phyloP scores from a whole-genome alignment of 2,888 invertebrate species.

The Clostera curtula region DNA sequence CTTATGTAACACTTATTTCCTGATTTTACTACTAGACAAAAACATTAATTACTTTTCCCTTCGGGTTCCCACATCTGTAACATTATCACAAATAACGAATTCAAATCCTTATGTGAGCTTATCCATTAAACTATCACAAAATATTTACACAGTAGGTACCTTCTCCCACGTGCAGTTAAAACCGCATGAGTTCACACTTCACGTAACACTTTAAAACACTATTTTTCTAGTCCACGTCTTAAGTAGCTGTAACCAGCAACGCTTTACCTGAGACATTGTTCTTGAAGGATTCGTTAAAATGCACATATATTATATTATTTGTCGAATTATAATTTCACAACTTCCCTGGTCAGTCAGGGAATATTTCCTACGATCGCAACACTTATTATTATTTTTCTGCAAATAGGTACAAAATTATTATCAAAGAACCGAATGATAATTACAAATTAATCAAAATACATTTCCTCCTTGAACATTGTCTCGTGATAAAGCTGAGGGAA shows the following conservation, averaged over 20 bases:
- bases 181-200: slow-evolving; percentile 35
- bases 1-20: no score
- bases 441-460: slow-evolving; percentile 73
- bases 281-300: slow-evolving; percentile 35
- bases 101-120: slow-evolving; percentile 68
- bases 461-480: slow-evolving; percentile 78
- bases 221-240: slow-evolving; percentile 35
- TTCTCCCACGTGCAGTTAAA: slow-evolving; percentile 34
- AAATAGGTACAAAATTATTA: background rate
- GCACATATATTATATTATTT: background rate
- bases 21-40: no score
- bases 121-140: slow-evolving; percentile 34
- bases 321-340: background rate
- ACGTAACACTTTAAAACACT: slow-evolving; percentile 44
- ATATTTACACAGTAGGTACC: slow-evolving; percentile 58
- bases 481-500: slow-evolving; percentile 78
- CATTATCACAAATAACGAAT: slow-evolving; percentile 44
- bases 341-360: slow-evolving; percentile 4
- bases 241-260: slow-evolving; percentile 40
- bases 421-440: slow-evolving; percentile 10
- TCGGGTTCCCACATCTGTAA: slow-evolving; percentile 20
- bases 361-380: background rate
- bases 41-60: slow-evolving; percentile 15
- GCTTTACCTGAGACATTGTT: slow-evolving; percentile 69
- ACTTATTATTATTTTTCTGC: background rate